Evolutionary conservation across 2,888 invertebrate genomes (phyloP).

Genomic region (Antheraea assamensis): DNA sequence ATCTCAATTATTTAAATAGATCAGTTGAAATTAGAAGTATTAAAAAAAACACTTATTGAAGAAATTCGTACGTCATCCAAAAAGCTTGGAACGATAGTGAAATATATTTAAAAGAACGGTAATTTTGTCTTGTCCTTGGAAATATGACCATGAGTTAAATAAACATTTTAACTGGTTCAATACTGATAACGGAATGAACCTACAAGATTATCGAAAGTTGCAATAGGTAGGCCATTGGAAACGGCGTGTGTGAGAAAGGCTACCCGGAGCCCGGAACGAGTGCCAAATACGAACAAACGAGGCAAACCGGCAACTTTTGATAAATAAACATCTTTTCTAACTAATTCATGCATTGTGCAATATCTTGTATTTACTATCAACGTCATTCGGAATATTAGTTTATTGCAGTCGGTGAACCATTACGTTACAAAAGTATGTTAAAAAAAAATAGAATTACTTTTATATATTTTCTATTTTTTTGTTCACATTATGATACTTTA

Average conservation of each 20-base stretch:
- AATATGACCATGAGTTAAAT: not conserved
- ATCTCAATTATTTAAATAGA: not conserved
- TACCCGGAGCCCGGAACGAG: not conserved
- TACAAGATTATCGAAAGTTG: conserved; percentile 13
- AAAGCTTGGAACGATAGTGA: not conserved
- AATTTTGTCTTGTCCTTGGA: not conserved
- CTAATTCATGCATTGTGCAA: conserved; percentile 1
- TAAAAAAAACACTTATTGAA: not conserved
- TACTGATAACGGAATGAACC: conserved; percentile 2
- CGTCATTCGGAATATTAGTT: not conserved
- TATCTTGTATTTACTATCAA: not conserved
- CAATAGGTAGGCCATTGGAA: conserved; percentile 1
- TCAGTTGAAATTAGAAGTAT: not conserved
- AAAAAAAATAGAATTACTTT: not conserved
- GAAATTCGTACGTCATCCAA: not conserved
- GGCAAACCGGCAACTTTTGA: not conserved
- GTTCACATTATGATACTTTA: not conserved
- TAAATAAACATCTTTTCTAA: not conserved
- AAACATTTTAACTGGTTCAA: not conserved
- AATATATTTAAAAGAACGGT: not conserved
- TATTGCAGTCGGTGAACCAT: not conserved
- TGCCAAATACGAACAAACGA: conserved; percentile 12
- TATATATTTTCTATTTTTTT: not conserved
- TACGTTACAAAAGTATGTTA: not conserved
- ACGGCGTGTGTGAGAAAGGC: not conserved